Percentiles rank a stretch among this genome's conserved stretches.
These are phyloP conservation scores for Zeuzera pyrina DNA, from an alignment of 2,888 invertebrate species.

Conservation along the genomic window DNA sequence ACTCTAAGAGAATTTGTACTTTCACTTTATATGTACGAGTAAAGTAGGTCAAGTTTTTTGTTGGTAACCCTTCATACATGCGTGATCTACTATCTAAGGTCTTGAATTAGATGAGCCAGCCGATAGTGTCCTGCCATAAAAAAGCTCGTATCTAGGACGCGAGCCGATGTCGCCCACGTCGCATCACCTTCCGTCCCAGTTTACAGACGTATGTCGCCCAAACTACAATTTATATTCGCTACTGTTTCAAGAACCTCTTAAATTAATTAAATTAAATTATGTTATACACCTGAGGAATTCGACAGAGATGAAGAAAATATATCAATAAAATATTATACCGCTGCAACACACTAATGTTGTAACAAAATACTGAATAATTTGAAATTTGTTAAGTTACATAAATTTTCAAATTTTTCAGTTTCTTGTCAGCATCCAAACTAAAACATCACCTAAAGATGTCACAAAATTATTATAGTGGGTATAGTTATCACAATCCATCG, in stretches of 20 bases:
- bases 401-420: no score
- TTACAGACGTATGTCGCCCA: constrained; percentile 52
- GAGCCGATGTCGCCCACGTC: constrained; percentile 35
- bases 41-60: constrained; percentile 56
- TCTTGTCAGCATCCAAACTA: no score
- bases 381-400: no score
- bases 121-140: constrained; percentile 66
- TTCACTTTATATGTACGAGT: constrained; percentile 12
- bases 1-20: constrained; percentile 6
- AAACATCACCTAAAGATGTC: no score
- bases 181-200: constrained; percentile 54
- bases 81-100: constrained; percentile 61
- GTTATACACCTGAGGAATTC: no score
- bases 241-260: constrained; percentile 31
- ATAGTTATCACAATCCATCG: no score
- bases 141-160: constrained; percentile 56
- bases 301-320: no score
- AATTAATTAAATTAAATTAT: no score
- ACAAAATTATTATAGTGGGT: no score
- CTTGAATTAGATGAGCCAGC: constrained; percentile 53
- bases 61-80: constrained; percentile 36
- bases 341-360: no score
- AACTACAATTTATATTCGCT: constrained; percentile 50
- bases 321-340: no score
- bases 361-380: no score